Evolutionary conservation across 2,797 vertebrate genomes (phyloP), one percentile per base, ranked within the genome.

Genomic region (Poecilia velifera): DNA sequence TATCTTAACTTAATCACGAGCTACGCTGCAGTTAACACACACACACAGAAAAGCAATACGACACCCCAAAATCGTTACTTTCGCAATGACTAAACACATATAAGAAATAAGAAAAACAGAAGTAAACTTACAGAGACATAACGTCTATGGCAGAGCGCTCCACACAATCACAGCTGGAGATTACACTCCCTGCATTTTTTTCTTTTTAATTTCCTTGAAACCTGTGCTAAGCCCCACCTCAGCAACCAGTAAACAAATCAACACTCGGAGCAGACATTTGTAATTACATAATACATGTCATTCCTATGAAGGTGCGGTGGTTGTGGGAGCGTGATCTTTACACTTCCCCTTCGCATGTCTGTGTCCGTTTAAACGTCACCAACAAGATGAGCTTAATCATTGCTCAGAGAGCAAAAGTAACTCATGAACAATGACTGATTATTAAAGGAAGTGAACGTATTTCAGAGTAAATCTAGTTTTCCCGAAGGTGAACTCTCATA

Each of bases 161-260:
- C 34, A 28, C 49, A 0, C 31, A 45, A 34, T 41, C 22, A 57
- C 10, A 73, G 49, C 77, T 9, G 39, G 28, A 20, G 74, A 39
- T 20, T 71, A 41, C 55, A 59, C 0, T 49, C 13, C 76, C 71
- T 78, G 39, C 22, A 14, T 41, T 41, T 2, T 62, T 76, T 39
- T 72, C 53, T 80, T 80, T 84, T 59, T 53, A 14, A 73, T 88
- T 84, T 72, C 41, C 14, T 36, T 82, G 49, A 72, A 82, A 73
- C 72, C 6, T 0, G 0, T 80, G 53, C 80, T 31, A 72, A 36
- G 84, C 85, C 79, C 90, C 89, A 80, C 93, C 90, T 87, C 46
- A 36, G 20, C n/a, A 72, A 43, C 3, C 28, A 20, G 39, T 77
- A 55, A 76, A 14, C 82, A 25, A 6, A 72, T 25, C 8, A 39